Evolutionary conservation across 2,113 vertebrate species (phyloP).

Genomic region (Sebastes fasciatus): DNA sequence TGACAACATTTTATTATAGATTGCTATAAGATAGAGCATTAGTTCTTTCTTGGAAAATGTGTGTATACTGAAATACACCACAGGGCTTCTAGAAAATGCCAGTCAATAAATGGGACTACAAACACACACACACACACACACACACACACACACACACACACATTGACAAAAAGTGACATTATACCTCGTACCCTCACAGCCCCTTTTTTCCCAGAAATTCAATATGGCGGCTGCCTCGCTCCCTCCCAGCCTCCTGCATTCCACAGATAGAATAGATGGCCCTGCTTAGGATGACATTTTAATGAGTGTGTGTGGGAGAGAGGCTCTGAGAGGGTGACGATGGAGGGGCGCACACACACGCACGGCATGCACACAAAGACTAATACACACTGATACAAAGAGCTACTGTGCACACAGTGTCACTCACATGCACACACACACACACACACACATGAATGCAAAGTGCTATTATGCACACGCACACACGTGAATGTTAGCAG

Average conservation of each 20-base stretch:
- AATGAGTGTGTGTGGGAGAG: slow-evolving; percentile 78
- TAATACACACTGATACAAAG: slow-evolving; percentile 59
- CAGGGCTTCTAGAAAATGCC: not conserved
- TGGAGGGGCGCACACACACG: slow-evolving; percentile 44
- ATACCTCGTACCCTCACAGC: slow-evolving; percentile 21
- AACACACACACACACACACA: not conserved
- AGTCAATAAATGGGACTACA: not conserved
- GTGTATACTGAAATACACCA: not conserved
- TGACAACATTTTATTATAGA: not conserved
- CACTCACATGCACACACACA: slow-evolving; percentile 21
- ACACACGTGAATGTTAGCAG: slow-evolving; percentile 3
- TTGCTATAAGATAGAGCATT: not conserved
- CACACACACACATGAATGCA: slow-evolving; percentile 33
- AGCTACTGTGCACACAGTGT: slow-evolving; percentile 47
- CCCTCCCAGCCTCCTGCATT: slow-evolving; percentile 67
- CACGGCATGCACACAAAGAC: slow-evolving; percentile 55
- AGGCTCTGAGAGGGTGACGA: slow-evolving; percentile 66
- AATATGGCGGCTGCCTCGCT: slow-evolving; percentile 56
- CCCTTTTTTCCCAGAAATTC: slow-evolving; percentile 51
- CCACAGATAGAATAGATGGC: slow-evolving; percentile 76
- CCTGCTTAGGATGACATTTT: slow-evolving; percentile 77
- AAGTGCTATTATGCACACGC: slow-evolving; percentile 11
- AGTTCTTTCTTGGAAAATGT: not conserved
- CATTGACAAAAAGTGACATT: slow-evolving; percentile 24
- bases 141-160: slow-evolving; percentile 10